Conservation (phyloP, 2,888 invertebrate genomes). For the Stictocephala bisonia region DNA sequence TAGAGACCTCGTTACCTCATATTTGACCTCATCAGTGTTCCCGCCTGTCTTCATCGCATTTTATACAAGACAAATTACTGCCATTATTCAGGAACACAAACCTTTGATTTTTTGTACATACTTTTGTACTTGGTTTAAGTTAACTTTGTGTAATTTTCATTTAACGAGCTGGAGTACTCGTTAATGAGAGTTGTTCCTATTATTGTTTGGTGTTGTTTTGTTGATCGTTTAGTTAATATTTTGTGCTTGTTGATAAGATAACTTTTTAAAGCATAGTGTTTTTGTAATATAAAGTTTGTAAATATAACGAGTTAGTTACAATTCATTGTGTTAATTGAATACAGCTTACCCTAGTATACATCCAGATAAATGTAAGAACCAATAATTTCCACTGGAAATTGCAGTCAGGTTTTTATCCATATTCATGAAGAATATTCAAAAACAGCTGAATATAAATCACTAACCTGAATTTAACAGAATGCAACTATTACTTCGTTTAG, state of each 20-base stretch:
- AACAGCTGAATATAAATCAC: too few species aligned
- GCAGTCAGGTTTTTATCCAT: too few species aligned
- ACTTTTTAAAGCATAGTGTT: too few species aligned
- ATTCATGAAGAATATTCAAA: too few species aligned
- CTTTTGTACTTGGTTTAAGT: slow-evolving; percentile 13
- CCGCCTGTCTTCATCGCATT: slow-evolving; percentile 16
- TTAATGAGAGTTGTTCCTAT: slow-evolving; percentile 35
- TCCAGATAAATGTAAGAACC: too few species aligned
- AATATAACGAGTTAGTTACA: too few species aligned
- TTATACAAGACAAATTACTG: slow-evolving; percentile 36
- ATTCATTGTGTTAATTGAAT: too few species aligned
- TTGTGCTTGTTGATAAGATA: slow-evolving; percentile 41
- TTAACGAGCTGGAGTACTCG: slow-evolving; percentile 9
- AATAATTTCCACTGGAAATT: too few species aligned
- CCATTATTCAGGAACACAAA: slow-evolving; percentile 22
- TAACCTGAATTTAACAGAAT: too few species aligned
- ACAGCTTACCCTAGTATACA: too few species aligned
- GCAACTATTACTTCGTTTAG: too few species aligned
- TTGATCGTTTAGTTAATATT: slow-evolving; percentile 27
- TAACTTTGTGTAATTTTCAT: slow-evolving; percentile 6
- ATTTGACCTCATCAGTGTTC: slow-evolving; percentile 17
- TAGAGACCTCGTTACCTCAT: slow-evolving; percentile 31
- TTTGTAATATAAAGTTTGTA: too few species aligned
- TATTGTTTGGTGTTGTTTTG: slow-evolving; percentile 40
- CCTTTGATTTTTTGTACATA: not conserved